Conservation (phyloP, 2,888 invertebrate genomes). For the Chrysolina oricalcia region DNA sequence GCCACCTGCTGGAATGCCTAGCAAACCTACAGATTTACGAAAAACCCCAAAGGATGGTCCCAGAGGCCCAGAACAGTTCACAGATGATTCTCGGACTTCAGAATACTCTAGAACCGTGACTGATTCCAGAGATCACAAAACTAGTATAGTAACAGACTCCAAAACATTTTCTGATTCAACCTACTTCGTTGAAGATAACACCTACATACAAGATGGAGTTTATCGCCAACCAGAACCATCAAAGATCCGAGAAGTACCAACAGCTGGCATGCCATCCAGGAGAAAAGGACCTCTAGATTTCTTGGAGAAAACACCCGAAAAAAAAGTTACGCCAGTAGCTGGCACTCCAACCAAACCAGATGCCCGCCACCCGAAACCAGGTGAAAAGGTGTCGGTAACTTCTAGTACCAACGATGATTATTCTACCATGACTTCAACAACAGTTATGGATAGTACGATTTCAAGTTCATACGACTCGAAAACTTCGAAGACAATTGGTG, state of each 20-base stretch:
- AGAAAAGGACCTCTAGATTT: not conserved
- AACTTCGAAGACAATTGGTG: slow-evolving; percentile 60
- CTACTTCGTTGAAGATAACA: slow-evolving; percentile 56
- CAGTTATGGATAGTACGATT: not conserved
- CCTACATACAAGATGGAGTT: slow-evolving; percentile 47
- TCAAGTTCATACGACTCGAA: slow-evolving; percentile 58
- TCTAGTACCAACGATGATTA: no score
- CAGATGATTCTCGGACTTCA: not conserved
- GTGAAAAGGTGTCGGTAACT: no score
- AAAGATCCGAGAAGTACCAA: slow-evolving; percentile 30
- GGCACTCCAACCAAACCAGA: no score
- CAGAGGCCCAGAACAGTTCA: not conserved
- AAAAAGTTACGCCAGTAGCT: no score
- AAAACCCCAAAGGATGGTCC: not conserved
- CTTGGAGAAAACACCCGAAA: slow-evolving; percentile 45
- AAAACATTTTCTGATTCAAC: slow-evolving; percentile 59
- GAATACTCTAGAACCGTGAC: slow-evolving; percentile 39
- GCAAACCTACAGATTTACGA: not conserved
- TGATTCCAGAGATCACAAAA: slow-evolving; percentile 58
- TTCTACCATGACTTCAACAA: not conserved
- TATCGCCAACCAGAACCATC: not conserved
- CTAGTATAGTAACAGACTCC: slow-evolving; percentile 37
- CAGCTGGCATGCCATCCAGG: slow-evolving; percentile 44
- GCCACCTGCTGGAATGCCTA: slow-evolving; percentile 25
- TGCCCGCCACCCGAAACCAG: slow-evolving; percentile 44